Base-by-base conservation (phyloP, 2,113 vertebrate species). In the Cheilinus undulatus region DNA sequence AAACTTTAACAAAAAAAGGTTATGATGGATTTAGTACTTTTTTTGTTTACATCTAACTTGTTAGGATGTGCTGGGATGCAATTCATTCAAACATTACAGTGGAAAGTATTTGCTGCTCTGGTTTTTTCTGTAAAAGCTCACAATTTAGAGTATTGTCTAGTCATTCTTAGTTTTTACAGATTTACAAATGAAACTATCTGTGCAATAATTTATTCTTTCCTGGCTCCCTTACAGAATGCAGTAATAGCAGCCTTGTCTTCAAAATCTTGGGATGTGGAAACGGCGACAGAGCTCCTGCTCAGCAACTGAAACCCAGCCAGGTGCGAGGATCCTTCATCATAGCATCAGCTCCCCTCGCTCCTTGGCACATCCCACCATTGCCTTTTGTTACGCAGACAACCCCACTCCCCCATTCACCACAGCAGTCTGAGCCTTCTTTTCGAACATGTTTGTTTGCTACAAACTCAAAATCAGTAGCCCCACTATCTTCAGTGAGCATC, bases 171-270 rank as follows among this genome's bases (percentile, higher is more conserved):
- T n/a, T n/a, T n/a, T n/a, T n/a, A n/a, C n/a, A n/a, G n/a, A n/a
- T n/a, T n/a, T n/a, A n/a, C n/a, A n/a, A n/a, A n/a, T n/a, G n/a
- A 51, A 51, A 42, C 40, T 42, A 26, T 12, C 34, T 23, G 34
- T 52, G 10, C 15, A 24, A 19, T 20, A 1, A 17, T 23, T 59
- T 59, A 42, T 40, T 14, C 7, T 14, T 38, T 43, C 20, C 14
- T 46, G 10, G n/a, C 30, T 92, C 60, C 15, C 36, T 54, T 73
- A 58, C 94, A 99, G 98, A 99, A 99, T 86, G 96, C 97, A 93
- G 98, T 98, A 96, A 98, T 99, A 97, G 97, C 97, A 85, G 98
- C 98, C 91, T 96, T 99, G 95, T 98, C 98, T 92, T 99, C 98
- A 89, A 98, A 99, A 95, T 97, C 97, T 83, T 99, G 97, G 97